Base-by-base conservation (phyloP, 2,113 vertebrate genomes). In the Perccottus glenii region DNA sequence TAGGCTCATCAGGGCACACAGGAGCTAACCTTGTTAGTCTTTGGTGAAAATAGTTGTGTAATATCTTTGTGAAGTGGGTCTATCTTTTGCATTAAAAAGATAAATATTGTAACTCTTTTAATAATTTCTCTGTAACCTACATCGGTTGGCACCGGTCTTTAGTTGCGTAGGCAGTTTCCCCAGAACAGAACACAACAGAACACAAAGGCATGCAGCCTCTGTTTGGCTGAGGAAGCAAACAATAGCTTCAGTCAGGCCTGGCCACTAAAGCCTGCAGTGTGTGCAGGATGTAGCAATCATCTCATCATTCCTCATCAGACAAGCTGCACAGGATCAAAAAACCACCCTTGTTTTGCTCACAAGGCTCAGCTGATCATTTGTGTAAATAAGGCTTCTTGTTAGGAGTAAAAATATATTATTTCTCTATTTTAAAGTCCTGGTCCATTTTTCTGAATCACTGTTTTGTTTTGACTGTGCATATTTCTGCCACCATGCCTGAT, bases 231-330 rank as follows among this genome's bases (percentile, higher is more conserved):
- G 67, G 33, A 62, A 38, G 11, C 27, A 78, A 79, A 91, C 88
- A 90, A 90, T 86, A 83, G 88, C 81, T 75, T 73, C 79, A 83
- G 84, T 91, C 83, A 89, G 75, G 73, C 59, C 74, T 50, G 48
- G 44, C 48, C 48, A 15, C 51, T 79, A 56, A 60, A 63, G 76
- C 67, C 58, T 36, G 15, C 63, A 46, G 61, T 84, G 78, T 81
- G 42, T 74, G 77, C 70, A 50, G 67, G 71, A 72, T 67, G 69
- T 35, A 73, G 80, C 11, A 53, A 82, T 57, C 68, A 57, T 78
- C 73, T 73, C 66, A 27, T 73, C 64, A 27, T 62, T 67, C 73
- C 73, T 71, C 81, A 73, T 84, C 82, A 76, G 49, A 40, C 71
- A 15, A 78, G 70, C 69, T 72, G 47, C 67, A 70, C 38, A 3